Percentiles rank a stretch among this genome's conserved stretches.
Evolutionary conservation across 2,888 invertebrate species (phyloP).

Genomic region (Mactromeris polynyma): DNA sequence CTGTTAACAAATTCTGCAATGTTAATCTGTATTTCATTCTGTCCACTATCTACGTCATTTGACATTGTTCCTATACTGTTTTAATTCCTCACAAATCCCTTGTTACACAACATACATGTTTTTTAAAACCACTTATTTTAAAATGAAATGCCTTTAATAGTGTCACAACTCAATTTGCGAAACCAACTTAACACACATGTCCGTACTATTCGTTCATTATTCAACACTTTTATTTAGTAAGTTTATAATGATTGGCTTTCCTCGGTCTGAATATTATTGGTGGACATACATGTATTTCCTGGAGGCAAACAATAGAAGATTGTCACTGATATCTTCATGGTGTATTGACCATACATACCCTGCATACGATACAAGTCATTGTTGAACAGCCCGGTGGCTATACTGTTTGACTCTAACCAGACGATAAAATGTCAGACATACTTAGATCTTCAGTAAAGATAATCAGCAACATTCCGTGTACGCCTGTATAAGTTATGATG

Average conservation of each 20-base stretch:
- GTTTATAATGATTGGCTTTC: too few relatives aligned
- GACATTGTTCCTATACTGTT: background rate
- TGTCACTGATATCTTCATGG: background rate
- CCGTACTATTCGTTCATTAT: too few relatives aligned
- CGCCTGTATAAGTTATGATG: background rate
- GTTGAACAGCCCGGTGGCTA: background rate
- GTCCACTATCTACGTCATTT: background rate
- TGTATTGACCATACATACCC: background rate
- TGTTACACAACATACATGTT: too few relatives aligned
- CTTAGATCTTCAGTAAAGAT: background rate
- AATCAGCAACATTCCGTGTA: background rate
- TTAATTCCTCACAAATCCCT: background rate
- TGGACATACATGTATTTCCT: constrained; percentile 2
- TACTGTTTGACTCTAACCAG: background rate
- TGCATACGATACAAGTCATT: background rate
- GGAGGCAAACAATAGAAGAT: background rate
- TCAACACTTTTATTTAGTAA: too few relatives aligned
- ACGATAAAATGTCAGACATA: background rate
- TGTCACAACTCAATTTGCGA: too few relatives aligned
- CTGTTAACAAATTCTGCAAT: background rate
- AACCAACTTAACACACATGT: too few relatives aligned
- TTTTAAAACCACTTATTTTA: too few relatives aligned
- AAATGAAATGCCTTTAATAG: too few relatives aligned
- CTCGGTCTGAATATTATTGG: background rate
- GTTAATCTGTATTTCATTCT: background rate